phyloP scores from a whole-genome alignment of 2,797 vertebrate species.

The Fistularia tabacaria region DNA sequence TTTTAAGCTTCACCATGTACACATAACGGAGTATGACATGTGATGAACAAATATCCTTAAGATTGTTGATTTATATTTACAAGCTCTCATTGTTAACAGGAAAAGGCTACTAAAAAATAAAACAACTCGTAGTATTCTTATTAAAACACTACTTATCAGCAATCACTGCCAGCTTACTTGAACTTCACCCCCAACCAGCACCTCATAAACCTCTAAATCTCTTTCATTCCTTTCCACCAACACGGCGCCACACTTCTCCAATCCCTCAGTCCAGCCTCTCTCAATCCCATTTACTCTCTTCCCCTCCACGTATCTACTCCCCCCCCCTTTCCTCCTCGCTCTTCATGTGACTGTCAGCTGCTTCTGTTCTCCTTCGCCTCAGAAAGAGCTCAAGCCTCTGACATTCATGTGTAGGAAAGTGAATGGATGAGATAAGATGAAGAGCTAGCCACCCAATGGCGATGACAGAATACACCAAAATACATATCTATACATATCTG shows the following conservation, averaged over 20 bases:
- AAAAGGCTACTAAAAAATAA: not conserved
- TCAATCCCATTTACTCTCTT: conserved; percentile 25
- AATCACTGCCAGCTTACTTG: conserved; percentile 29
- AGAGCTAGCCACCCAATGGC: conserved; percentile 15
- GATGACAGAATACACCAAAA: conserved; percentile 5
- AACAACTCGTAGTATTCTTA: not conserved
- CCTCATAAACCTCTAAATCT: conserved; percentile 58
- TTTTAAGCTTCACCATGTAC: too few relatives aligned
- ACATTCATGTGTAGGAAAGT: conserved; percentile 41
- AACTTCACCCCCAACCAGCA: conserved; percentile 26
- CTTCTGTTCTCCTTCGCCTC: conserved; percentile 49
- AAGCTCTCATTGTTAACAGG: too few relatives aligned
- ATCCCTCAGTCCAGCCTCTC: conserved; percentile 26
- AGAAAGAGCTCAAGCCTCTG: conserved; percentile 31
- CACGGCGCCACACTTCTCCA: conserved; percentile 10
- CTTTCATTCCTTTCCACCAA: conserved; percentile 47
- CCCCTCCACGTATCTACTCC: conserved; percentile 3
- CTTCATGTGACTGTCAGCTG: conserved; percentile 84
- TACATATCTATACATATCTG: conserved; percentile 7
- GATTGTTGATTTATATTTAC: too few relatives aligned
- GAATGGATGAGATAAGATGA: conserved; percentile 34
- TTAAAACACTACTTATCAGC: not conserved
- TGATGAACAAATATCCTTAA: too few relatives aligned
- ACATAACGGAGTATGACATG: too few relatives aligned
- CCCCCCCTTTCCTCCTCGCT: conserved; percentile 27